A percentile compares a stretch with the other conserved stretches of the same genome.
These are phyloP conservation scores for Channallabes apus DNA, from an alignment of 2,797 vertebrate species.

Conservation along the genomic window DNA sequence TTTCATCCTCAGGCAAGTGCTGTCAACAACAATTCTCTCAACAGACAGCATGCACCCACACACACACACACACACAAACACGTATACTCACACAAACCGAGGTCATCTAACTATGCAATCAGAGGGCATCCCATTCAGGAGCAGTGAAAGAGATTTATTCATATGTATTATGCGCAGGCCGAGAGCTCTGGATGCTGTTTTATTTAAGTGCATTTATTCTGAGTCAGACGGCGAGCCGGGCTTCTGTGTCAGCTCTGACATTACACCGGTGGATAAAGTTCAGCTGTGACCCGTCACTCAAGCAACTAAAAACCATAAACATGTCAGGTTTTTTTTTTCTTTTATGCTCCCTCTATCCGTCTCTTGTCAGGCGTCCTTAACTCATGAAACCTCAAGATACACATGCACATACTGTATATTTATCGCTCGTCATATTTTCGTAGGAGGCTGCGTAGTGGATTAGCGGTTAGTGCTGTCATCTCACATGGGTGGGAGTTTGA, in stretches of 20 bases:
- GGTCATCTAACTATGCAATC: conserved; percentile 5
- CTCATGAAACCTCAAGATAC: too few relatives aligned
- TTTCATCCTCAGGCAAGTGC: conserved; percentile 23
- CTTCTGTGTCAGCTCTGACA: conserved; percentile 31
- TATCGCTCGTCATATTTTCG: too few relatives aligned
- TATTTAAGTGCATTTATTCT: conserved; percentile 36
- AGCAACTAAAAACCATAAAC: not conserved
- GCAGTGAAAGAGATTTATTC: conserved; percentile 33
- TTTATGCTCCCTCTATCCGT: not conserved
- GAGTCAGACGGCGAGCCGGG: conserved; percentile 3
- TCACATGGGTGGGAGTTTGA: too few relatives aligned
- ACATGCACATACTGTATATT: too few relatives aligned
- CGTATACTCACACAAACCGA: not conserved
- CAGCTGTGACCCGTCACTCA: not conserved
- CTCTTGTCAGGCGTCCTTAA: not conserved
- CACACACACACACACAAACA: not conserved
- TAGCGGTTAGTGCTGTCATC: too few relatives aligned
- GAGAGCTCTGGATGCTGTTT: not conserved
- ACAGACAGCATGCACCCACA: not conserved
- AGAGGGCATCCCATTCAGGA: conserved; percentile 2
- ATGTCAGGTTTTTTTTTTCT: not conserved
- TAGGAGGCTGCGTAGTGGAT: too few relatives aligned
- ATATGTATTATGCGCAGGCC: conserved; percentile 1
- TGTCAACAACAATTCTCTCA: conserved; percentile 31
- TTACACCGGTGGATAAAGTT: conserved; percentile 14